Conservation (phyloP, 2,113 vertebrate genomes). For the Rhinoptilus africanus region DNA sequence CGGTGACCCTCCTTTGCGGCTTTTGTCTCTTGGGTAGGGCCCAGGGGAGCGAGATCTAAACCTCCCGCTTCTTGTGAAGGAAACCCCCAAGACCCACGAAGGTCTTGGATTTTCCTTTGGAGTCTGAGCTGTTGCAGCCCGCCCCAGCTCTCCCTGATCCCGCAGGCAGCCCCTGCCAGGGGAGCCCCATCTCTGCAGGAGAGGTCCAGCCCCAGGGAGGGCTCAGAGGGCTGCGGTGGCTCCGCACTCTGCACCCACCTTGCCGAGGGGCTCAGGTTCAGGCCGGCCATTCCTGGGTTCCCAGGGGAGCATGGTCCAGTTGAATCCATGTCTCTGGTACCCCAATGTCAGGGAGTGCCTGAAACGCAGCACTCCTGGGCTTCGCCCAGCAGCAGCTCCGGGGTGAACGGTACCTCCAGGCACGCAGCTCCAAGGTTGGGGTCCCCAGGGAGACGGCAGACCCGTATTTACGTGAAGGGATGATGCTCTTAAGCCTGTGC, state of each 20-base stretch:
- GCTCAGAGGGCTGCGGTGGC: not conserved
- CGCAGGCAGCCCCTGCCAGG: not conserved
- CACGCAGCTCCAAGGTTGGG: not conserved
- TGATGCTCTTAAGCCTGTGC: not conserved
- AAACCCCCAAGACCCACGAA: not conserved
- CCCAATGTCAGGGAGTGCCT: not conserved
- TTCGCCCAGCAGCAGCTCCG: not conserved
- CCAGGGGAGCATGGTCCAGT: not conserved
- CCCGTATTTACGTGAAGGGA: too few relatives aligned
- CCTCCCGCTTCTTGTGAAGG: not conserved
- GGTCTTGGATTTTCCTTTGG: not conserved
- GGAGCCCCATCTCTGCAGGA: not conserved
- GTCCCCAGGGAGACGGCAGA: not conserved
- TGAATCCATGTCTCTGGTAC: not conserved
- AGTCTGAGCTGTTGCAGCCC: not conserved
- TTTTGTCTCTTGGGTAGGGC: too few relatives aligned
- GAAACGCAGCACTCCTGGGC: not conserved
- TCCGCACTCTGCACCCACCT: not conserved
- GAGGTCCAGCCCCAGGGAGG: not conserved
- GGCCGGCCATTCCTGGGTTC: not conserved
- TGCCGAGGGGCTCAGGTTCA: not conserved
- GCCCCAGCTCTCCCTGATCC: not conserved
- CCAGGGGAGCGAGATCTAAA: not conserved
- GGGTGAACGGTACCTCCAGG: not conserved
- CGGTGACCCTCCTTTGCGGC: not conserved